These are phyloP conservation scores for Ferrisia virgata DNA, from an alignment of 2,888 invertebrate genomes.

Conservation along the genomic window DNA sequence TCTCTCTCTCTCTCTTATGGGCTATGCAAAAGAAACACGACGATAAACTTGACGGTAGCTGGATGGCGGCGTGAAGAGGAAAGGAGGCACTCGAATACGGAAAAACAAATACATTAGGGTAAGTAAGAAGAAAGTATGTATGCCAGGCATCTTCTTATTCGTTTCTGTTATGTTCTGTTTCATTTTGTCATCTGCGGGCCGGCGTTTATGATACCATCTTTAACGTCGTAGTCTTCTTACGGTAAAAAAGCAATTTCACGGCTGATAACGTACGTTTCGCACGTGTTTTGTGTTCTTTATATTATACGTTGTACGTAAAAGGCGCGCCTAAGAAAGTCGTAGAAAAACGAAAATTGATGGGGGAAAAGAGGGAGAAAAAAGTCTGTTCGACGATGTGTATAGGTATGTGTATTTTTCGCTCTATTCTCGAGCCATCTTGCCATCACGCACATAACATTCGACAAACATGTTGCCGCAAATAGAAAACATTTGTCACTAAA, in stretches of 20 bases:
- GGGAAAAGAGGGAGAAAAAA: background rate
- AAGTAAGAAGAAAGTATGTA: too few species aligned
- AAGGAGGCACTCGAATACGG: too few species aligned
- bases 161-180: too few species aligned
- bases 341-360: background rate
- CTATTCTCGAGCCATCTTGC: background rate
- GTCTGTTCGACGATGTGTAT: background rate
- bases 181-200: too few species aligned
- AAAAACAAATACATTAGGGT: too few species aligned
- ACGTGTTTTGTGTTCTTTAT: slow-evolving; percentile 1
- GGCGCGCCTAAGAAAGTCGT: background rate
- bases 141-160: background rate
- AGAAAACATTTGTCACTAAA: slow-evolving; percentile 44
- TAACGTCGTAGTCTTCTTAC: background rate
- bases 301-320: background rate
- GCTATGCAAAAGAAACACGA: too few species aligned
- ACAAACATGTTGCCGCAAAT: slow-evolving; percentile 45
- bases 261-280: slow-evolving; percentile 23
- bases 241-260: slow-evolving; percentile 25
- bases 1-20: too few species aligned
- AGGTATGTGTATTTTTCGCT: background rate
- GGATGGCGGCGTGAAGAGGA: too few species aligned
- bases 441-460: slow-evolving; percentile 37
- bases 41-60: too few species aligned
- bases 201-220: background rate